Evolutionary conservation across 2,888 invertebrate genomes (phyloP).

Genomic region (Sesamia inferens): DNA sequence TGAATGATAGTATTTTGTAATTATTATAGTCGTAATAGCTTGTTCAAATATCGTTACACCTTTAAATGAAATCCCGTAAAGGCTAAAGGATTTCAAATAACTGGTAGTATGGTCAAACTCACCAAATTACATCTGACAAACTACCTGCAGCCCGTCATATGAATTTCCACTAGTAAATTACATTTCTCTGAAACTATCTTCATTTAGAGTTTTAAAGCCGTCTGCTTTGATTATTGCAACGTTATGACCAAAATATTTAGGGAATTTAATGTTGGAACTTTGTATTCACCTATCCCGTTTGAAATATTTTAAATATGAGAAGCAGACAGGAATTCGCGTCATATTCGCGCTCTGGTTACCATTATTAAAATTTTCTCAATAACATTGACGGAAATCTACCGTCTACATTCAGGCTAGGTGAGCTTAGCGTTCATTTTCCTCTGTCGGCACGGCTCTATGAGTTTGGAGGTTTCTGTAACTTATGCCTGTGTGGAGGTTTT

Average conservation of each 20-base stretch:
- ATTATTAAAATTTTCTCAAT: background rate
- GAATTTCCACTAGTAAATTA: background rate
- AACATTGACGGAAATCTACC: background rate
- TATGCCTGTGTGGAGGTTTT: background rate
- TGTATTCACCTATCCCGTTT: background rate
- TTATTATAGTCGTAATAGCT: background rate
- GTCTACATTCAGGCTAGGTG: background rate
- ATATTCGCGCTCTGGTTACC: too few relatives aligned
- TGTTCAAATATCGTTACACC: background rate
- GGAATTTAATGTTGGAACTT: conserved; percentile 6
- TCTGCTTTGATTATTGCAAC: background rate
- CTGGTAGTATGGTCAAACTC: background rate
- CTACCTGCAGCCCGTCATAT: background rate
- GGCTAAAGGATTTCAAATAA: background rate
- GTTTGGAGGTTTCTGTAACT: background rate
- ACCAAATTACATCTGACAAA: background rate
- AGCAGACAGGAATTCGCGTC: background rate
- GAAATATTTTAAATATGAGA: conserved; percentile 1
- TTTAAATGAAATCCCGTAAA: background rate
- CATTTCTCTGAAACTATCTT: background rate
- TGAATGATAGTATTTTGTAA: background rate
- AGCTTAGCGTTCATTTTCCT: background rate
- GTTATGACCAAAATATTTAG: background rate
- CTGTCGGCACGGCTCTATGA: background rate
- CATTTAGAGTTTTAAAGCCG: background rate